Evolutionary conservation across 2,797 vertebrate species (phyloP), one percentile per base, ranked within the genome.

Genomic region (Silurus aristotelis): DNA sequence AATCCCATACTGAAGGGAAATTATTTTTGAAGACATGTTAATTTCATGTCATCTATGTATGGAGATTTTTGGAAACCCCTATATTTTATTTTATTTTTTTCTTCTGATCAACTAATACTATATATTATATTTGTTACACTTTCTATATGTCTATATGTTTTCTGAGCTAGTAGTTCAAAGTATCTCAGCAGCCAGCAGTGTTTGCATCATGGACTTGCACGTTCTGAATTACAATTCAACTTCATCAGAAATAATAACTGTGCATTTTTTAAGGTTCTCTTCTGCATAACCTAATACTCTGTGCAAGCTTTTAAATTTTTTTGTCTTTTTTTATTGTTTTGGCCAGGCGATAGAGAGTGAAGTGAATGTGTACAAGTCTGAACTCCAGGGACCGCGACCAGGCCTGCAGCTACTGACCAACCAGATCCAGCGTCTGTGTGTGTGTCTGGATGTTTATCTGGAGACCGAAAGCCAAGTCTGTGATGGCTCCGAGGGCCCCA

Each of bases 341-440:
- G 52, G 52, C 19, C 84, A 99, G 98, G 97, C 98, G 80, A 97
- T 99, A 94, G 98, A 99, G 91, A 97, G 97, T 0, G 98, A 99
- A 89, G 96, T 99, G 82, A 99, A 97, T 0, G 96, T 99, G 84
- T 96, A 96, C 91, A 97, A 96, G 91, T 95, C 92, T 75, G 98
- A 99, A 89, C 95, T 99, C 5, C 95, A 95, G 31, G 98, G 98
- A 0, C 97, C 96, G n/a, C 93, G 94, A 22, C 98, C 97, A 0
- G 96, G 98, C 81, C 94, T 97, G 90, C 98, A 99, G 94, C 96
- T 99, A 43, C 92, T 99, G 89, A 99, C 98, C 92, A 99, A 99
- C 93, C 98, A 99, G 92, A 91, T 99, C 48, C 95, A 97, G 85
- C 96, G 98, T 10, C 93, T 99, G 9, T 99, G 97, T 7, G 95